Base-by-base conservation (phyloP, 2,888 invertebrate genomes). In the Agonopterix alstromeriana region DNA sequence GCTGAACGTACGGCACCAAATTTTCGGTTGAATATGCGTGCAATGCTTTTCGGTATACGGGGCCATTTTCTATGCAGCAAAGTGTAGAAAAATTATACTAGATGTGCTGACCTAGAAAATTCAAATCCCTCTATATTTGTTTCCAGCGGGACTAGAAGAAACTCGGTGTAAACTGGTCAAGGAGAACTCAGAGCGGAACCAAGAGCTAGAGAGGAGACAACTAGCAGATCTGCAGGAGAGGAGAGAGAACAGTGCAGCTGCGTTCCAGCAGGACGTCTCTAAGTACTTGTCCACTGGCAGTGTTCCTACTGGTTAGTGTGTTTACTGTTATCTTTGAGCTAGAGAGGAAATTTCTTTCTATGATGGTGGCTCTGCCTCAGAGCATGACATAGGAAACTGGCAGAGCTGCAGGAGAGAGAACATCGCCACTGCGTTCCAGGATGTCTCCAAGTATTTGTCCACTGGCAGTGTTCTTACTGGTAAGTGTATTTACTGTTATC, bases 231-330 rank as follows among this genome's bases (percentile, higher is more conserved):
- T 82, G 12, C 85, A 86, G 54, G 58, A 63, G 0, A 70, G 68
- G 45, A 73, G 82, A 49, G 82, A 85, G 38, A 68, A 67, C 46
- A 84, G 85, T 48, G 65, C 82, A 1, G 60, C 64, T 5, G 87
- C 86, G 7, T 88, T 88, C 60, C 77, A 85, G 49, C 70, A 69
- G 48, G 87, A 88, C 47, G 65, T 88, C 9, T 81, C 83, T 3
- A 78, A 75, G 55, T 88, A 85, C 51, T 57, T 82, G 51, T 60
- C 66, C 9, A 77, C 73, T 45, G 86, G 85, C 3, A 70, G 55
- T 48, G 54, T 85, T n/a, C 71, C 81, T 36, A 36, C 57, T n/a
- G 38, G 38, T 38, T 9, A 38, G 38, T 3, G n/a, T 38, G 1
- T 38, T 9, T 38, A 36, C 36, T 9, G n/a, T 36, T 36, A 36